phyloP scores from a whole-genome alignment of 1,140 invertebrate genomes.

The Hetaerina americana region DNA sequence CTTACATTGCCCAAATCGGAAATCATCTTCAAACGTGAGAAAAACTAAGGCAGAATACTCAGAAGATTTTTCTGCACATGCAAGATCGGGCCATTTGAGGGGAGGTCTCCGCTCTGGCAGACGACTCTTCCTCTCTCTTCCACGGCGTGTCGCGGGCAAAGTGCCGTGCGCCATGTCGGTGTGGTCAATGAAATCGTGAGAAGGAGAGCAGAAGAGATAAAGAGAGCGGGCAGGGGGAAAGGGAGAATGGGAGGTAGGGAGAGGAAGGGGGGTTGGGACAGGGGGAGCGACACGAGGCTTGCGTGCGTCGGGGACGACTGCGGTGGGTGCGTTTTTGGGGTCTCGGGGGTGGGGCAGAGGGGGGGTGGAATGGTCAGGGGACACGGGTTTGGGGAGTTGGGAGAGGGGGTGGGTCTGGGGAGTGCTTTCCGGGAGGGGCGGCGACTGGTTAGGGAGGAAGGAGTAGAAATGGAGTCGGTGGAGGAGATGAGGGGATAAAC shows the following conservation, averaged over 20 bases:
- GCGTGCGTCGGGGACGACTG: too few species aligned
- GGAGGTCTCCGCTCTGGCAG: too few species aligned
- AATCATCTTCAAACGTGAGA: too few species aligned
- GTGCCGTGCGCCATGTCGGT: neutral
- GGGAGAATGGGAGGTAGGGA: neutral
- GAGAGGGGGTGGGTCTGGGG: too few species aligned
- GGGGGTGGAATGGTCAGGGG: neutral
- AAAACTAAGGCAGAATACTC: too few species aligned
- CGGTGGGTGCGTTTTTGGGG: too few species aligned
- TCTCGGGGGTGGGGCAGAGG: neutral
- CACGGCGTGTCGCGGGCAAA: neutral
- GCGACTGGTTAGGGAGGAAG: neutral
- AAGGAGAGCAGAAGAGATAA: neutral
- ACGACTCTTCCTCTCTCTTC: neutral
- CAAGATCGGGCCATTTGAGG: too few species aligned
- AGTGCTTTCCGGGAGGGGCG: too few species aligned
- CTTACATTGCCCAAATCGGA: too few species aligned
- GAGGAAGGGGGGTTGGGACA: neutral
- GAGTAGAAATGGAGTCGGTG: neutral
- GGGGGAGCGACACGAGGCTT: too few species aligned
- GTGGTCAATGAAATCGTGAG: neutral
- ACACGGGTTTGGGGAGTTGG: too few species aligned
- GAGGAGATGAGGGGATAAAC: neutral
- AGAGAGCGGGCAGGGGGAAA: neutral
- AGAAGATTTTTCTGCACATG: too few species aligned